Evolutionary conservation across 2,797 vertebrate species (phyloP).

Genomic region (Bufotes viridis): DNA sequence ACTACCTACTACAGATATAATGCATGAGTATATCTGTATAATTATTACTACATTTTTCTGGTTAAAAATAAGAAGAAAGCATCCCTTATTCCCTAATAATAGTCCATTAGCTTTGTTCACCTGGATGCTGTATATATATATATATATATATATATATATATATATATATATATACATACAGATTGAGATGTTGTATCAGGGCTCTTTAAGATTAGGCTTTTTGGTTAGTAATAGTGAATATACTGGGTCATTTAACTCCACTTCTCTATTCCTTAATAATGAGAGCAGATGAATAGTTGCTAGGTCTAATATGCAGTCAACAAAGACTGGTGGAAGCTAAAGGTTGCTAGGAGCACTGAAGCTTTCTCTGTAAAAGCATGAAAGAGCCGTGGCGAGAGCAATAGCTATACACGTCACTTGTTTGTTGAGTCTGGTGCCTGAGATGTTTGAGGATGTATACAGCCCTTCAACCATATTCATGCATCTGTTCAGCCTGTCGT

Average conservation of each 20-base stretch:
- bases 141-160: not conserved
- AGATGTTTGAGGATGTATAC: conserved; percentile 15
- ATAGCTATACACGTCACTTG: conserved; percentile 41
- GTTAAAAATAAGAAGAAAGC: not conserved
- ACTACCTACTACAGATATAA: not conserved
- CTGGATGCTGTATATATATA: not conserved
- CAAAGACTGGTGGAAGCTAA: conserved; percentile 9
- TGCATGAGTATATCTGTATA: not conserved
- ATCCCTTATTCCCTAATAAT: not conserved
- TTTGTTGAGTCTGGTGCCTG: conserved; percentile 26
- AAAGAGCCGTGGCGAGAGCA: conserved; percentile 32
- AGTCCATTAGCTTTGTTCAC: not conserved
- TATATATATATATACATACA: not conserved
- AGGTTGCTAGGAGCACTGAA: conserved; percentile 47
- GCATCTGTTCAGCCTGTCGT: conserved; percentile 5
- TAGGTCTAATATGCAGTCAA: conserved; percentile 39
- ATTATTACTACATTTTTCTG: not conserved
- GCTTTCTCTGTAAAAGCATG: conserved; percentile 27
- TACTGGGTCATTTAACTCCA: not conserved
- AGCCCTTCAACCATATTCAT: conserved; percentile 19
- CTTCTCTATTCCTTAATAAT: not conserved
- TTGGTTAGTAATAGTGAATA: not conserved
- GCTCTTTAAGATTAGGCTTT: not conserved
- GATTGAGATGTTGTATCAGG: not conserved
- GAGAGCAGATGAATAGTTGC: conserved; percentile 32